Evolutionary conservation across 1,140 invertebrate species (phyloP), one percentile per base, ranked within the genome.

Genomic region (Brachionus paranguensis): DNA sequence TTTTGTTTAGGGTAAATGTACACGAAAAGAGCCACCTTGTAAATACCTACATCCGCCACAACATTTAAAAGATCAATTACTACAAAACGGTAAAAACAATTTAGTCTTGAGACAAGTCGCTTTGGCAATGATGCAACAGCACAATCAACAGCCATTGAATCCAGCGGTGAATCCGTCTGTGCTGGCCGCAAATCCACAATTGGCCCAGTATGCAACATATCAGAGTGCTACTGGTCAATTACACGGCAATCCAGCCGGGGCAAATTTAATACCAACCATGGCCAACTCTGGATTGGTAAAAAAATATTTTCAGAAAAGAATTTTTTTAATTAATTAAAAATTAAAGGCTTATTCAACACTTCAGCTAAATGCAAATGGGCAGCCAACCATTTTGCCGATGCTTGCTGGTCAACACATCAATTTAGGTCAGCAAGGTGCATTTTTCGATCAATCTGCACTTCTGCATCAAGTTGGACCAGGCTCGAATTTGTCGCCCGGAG

Each of bases 41-140:
- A 99, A 99, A 92, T 99, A 99, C 91, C 97, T 99, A 91, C 97
- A 99, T 92, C 97, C 96, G 85, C 97, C 98, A 86, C 96, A 99
- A 89, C 98, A 99, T 90, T 92, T 99, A 86, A 98, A 99, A 92
- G 97, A 99, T 91, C 97, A 99, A 92, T 92, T 99, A 88, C 92
- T 99, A 89, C 98, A 99, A 92, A 99, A 99, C 91, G 98, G 98
- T 84, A 93, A 96, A 87, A 99, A 99, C 92, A 97, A 99, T 92
- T 92, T 99, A 90, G 96, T 97, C 85, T 91, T 99, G 88, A 50
- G 65, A 70, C 60, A 84, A 50, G 65, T 84, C 20, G 65, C 81
- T 50, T 84, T 72, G 47, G 60, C 81, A 10, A 81, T 81, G 81
- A 84, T 70, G 60, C 81, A 84, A 84, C 81, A 84, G 47, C 64